Conservation (phyloP, 2,113 vertebrate genomes). For the Chaetodon trifascialis region DNA sequence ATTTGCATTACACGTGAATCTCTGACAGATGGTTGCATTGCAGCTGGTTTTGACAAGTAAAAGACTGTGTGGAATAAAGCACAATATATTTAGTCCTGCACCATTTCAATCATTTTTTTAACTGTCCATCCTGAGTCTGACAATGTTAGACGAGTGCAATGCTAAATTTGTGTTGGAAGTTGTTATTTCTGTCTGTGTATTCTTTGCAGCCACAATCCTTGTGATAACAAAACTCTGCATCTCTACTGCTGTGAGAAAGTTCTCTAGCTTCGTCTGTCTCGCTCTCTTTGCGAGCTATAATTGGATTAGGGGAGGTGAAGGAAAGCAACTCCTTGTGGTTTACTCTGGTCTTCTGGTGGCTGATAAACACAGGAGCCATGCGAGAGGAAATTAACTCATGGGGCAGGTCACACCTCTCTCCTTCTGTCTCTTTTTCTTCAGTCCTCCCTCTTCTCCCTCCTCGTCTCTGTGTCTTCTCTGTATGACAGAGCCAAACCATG, state of each 20-base stretch:
- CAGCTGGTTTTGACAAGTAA: too few relatives aligned
- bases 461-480: conserved; percentile 6
- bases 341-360: conserved; percentile 7
- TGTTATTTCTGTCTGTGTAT: neutral
- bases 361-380: conserved; percentile 36
- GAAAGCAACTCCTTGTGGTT: conserved; percentile 41
- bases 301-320: conserved; percentile 49
- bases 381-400: conserved; percentile 35
- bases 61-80: too few relatives aligned
- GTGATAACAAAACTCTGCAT: neutral
- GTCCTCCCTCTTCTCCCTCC: neutral
- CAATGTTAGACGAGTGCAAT: too few relatives aligned
- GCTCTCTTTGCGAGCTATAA: conserved; percentile 31
- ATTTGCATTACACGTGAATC: too few relatives aligned
- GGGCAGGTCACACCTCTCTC: conserved; percentile 11
- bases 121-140: too few relatives aligned
- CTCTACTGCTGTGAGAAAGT: conserved; percentile 31
- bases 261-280: conserved; percentile 18
- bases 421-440: conserved; percentile 2
- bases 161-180: neutral
- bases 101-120: too few relatives aligned
- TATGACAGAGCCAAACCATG: conserved; percentile 5
- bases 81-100: too few relatives aligned
- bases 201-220: conserved; percentile 4
- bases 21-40: too few relatives aligned